Base-by-base conservation (phyloP, 1,140 invertebrate species). In the Cecropterus lyciades region DNA sequence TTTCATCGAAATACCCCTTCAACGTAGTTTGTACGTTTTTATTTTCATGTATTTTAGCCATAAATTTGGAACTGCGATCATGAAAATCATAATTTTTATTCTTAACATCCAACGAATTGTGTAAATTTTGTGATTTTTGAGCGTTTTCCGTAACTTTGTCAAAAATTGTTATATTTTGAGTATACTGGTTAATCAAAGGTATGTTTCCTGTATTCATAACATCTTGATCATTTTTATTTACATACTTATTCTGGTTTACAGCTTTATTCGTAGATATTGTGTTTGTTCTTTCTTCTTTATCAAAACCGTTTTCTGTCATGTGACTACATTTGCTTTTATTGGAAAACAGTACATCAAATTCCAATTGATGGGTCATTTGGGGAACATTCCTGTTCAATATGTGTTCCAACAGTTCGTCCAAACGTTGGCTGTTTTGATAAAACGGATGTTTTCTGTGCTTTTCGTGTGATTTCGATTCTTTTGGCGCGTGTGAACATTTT, bases 381-480 rank as follows among this genome's bases (percentile, higher is more conserved):
- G 62, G 71, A 17, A 79, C 15, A 48, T 67, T 77, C 27, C 72
- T 73, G 6, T 64, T 52, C 16, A 74, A 20, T 52, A 80, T 70
- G 4, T 72, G 53, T 13, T 79, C 72, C 6, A 89, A 46, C 0
- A 87, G 57, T 53, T 87, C 79, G 51, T 87, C 79, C 11, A 88
- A 48, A 20, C 77, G 65, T 66, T 85, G 81, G 5, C 77, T 80
- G 45, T 84, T 76, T 45, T 85, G 81, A 24, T 85, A 80, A 30
- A 75, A 85, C 5, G 84, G 79, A 74, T 89, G 79, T 33, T 88
- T 87, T 7, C 79, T 27, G 33, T 87, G 57, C 17, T 76, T 75
- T 37, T 86, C 85, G 33, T 84, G 80, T 1, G 74, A 66, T 48
- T 82, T 79, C 0, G 56, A 55, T 5, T 80, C 72, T 45, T 81